A percentile compares a stretch with the other conserved stretches of the same genome.
Evolutionary conservation across 2,888 invertebrate genomes (phyloP).

Genomic region (Acleris literana): DNA sequence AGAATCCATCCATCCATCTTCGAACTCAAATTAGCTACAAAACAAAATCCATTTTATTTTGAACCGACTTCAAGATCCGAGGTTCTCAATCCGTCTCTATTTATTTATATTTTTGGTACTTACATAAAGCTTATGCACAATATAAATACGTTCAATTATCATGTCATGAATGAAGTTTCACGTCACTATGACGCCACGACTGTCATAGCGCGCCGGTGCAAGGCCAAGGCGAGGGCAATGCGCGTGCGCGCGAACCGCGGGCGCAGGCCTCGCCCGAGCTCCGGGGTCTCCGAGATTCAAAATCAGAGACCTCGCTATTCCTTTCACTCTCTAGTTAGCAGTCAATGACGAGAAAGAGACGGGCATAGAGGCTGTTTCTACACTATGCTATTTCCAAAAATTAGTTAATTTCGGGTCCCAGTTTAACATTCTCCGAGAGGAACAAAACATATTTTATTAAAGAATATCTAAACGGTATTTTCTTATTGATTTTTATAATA

Average conservation of each 20-base stretch:
- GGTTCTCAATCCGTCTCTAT: too few species aligned
- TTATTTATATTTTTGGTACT: background rate
- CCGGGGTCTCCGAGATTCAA: background rate
- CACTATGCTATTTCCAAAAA: too few species aligned
- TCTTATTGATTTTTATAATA: too few species aligned
- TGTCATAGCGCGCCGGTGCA: slow-evolving; percentile 28
- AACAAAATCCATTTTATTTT: too few species aligned
- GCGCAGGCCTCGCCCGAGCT: slow-evolving; percentile 10
- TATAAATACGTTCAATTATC: slow-evolving; percentile 18
- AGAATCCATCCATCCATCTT: background rate
- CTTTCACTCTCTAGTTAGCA: background rate
- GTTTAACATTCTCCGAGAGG: too few species aligned
- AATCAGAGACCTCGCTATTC: slow-evolving; percentile 2
- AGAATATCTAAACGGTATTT: too few species aligned
- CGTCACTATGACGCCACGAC: slow-evolving; percentile 26
- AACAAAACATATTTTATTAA: too few species aligned
- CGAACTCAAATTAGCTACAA: background rate
- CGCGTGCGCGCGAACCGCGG: slow-evolving; percentile 19
- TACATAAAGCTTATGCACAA: background rate
- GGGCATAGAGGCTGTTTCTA: too few species aligned
- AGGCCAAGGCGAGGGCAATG: slow-evolving; percentile 35
- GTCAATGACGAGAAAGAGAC: background rate
- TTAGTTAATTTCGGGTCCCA: too few species aligned
- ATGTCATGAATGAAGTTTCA: slow-evolving; percentile 36
- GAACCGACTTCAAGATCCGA: too few species aligned